Evolutionary conservation across 2,888 invertebrate genomes (phyloP).

Genomic region (Elegia similella): DNA sequence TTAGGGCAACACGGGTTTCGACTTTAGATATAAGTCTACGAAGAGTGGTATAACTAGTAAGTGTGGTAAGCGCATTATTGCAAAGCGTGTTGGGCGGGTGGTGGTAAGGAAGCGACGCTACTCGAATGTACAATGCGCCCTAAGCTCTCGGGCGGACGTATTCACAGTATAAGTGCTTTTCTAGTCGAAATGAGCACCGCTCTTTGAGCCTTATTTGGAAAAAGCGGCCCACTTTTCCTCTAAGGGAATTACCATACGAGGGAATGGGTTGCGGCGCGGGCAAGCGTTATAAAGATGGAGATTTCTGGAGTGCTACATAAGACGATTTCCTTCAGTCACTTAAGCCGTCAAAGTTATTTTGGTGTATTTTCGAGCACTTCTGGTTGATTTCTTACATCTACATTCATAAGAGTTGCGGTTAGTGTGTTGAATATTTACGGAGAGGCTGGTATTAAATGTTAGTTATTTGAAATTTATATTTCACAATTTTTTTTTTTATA

Average conservation of each 20-base stretch:
- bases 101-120: constrained; percentile 54
- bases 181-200: constrained; percentile 64
- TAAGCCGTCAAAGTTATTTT: constrained; percentile 32
- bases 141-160: constrained; percentile 62
- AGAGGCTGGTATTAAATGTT: background rate
- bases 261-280: constrained; percentile 34
- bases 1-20: constrained; percentile 67
- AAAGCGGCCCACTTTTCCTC: constrained; percentile 50
- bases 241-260: constrained; percentile 55
- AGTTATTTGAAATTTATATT: no score
- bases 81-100: constrained; percentile 52
- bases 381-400: constrained; percentile 15
- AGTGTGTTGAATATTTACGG: background rate
- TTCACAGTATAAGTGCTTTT: constrained; percentile 67
- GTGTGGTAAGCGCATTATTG: constrained; percentile 75
- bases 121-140: constrained; percentile 71
- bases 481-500: no score
- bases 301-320: constrained; percentile 36
- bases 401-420: constrained; percentile 12
- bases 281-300: constrained; percentile 41
- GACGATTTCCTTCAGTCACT: constrained; percentile 33
- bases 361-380: constrained; percentile 21
- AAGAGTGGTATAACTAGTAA: constrained; percentile 67
- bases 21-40: constrained; percentile 65
- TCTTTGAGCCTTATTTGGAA: constrained; percentile 61